These are phyloP conservation scores for Troides helena DNA, from an alignment of 2,888 invertebrate genomes.

Conservation along the genomic window DNA sequence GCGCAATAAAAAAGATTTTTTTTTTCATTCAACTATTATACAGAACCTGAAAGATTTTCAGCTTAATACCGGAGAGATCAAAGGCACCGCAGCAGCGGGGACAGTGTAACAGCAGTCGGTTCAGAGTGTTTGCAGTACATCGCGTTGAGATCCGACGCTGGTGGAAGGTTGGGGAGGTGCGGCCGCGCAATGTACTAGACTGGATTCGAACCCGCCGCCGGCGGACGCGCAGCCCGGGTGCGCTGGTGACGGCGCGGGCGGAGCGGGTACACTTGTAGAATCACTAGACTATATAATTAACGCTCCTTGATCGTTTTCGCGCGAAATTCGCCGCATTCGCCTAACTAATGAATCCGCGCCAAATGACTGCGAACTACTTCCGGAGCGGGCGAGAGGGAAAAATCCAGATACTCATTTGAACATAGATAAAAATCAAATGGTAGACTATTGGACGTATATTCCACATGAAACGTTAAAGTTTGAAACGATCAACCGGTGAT, in stretches of 20 bases:
- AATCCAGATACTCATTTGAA: too few relatives aligned
- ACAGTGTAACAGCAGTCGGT: not conserved
- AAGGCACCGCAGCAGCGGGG: not conserved
- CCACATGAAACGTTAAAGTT: too few relatives aligned
- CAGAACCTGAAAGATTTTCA: conserved; percentile 1
- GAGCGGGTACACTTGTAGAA: conserved; percentile 48
- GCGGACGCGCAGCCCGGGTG: conserved; percentile 1
- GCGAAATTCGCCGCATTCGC: conserved; percentile 37
- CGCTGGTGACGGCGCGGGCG: not conserved
- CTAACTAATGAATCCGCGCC: conserved; percentile 7
- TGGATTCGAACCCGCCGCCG: conserved; percentile 3
- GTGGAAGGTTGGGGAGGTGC: not conserved
- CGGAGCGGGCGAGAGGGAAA: too few relatives aligned
- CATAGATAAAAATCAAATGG: too few relatives aligned
- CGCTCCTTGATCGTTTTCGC: conserved; percentile 52
- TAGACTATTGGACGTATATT: too few relatives aligned
- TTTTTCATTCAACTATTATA: conserved; percentile 7
- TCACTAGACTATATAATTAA: conserved; percentile 75
- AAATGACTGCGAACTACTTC: not conserved
- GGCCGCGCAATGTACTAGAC: conserved; percentile 14
- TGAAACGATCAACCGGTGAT: too few relatives aligned
- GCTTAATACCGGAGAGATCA: conserved; percentile 6
- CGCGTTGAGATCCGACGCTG: not conserved
- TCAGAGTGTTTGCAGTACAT: conserved; percentile 7
- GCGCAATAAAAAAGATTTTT: not conserved